phyloP scores from a whole-genome alignment of 2,113 vertebrate genomes.

The Actinemys pallida region DNA sequence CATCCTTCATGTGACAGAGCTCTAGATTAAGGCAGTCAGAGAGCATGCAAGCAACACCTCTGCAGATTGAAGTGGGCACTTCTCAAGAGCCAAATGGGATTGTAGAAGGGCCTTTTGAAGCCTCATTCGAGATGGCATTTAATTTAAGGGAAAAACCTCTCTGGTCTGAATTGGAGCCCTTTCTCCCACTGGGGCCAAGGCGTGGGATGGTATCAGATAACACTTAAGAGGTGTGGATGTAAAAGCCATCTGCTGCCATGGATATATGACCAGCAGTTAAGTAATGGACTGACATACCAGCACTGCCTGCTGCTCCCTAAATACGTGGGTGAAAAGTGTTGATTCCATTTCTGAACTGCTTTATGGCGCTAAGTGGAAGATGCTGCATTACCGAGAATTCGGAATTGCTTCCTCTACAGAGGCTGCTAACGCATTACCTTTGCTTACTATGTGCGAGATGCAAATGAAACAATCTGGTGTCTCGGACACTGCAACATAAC shows the following conservation, averaged over 20 bases:
- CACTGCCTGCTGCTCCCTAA: conserved; percentile 52
- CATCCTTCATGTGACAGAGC: neutral
- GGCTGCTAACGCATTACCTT: neutral
- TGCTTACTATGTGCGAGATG: accelerated
- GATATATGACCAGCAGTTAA: conserved; percentile 71
- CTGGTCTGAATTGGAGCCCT: conserved; percentile 33
- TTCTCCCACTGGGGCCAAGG: neutral
- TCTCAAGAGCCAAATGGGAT: neutral
- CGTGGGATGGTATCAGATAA: conserved; percentile 55
- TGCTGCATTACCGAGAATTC: conserved; percentile 69
- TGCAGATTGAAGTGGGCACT: neutral
- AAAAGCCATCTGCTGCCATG: conserved; percentile 73
- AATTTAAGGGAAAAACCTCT: conserved; percentile 46
- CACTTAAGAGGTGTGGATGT: conserved; percentile 51
- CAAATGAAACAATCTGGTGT: accelerated
- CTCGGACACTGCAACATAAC: accelerated
- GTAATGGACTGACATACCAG: conserved; percentile 69
- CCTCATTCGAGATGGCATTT: neutral
- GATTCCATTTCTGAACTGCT: conserved; percentile 70
- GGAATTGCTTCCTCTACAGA: neutral
- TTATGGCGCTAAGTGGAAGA: conserved; percentile 67
- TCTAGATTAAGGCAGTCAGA: neutral
- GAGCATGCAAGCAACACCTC: neutral
- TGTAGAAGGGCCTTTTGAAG: neutral
- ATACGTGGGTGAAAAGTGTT: conserved; percentile 71